A percentile compares a stretch with the other conserved stretches of the same genome.
Evolutionary conservation across 2,888 invertebrate genomes (phyloP).

Genomic region (Xestia ashworthii): DNA sequence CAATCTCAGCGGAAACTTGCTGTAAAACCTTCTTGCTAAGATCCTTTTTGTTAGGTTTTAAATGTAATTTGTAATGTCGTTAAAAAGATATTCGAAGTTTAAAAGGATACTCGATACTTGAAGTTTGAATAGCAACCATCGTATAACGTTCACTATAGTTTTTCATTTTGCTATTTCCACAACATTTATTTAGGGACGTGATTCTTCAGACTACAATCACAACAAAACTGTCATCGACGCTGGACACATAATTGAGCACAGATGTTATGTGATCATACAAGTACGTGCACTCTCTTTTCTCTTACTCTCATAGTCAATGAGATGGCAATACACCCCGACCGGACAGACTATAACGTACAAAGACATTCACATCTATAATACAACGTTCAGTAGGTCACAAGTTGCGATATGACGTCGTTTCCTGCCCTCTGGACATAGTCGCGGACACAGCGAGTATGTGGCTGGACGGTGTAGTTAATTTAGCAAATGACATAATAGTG

Average conservation of each 20-base stretch:
- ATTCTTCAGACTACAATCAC: no score
- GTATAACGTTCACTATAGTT: no score
- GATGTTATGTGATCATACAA: neutral
- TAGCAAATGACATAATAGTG: constrained; percentile 51
- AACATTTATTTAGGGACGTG: no score
- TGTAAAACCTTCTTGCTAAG: no score
- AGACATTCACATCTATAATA: neutral
- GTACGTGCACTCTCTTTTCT: neutral
- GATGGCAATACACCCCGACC: neutral
- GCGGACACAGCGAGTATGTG: neutral
- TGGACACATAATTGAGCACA: neutral
- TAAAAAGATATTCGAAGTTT: no score
- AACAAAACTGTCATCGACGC: neutral
- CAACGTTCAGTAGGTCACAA: neutral
- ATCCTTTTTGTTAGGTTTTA: no score
- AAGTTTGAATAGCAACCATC: no score
- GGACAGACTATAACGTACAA: neutral
- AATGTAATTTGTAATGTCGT: no score
- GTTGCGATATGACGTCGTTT: neutral
- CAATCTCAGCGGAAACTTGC: neutral
- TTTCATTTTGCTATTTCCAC: no score
- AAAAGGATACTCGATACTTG: no score
- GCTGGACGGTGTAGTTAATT: constrained; percentile 45
- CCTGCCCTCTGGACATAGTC: neutral
- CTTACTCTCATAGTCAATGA: neutral